Evolutionary conservation across 2,888 invertebrate species (phyloP).

Genomic region (Coelopa pilipes): DNA sequence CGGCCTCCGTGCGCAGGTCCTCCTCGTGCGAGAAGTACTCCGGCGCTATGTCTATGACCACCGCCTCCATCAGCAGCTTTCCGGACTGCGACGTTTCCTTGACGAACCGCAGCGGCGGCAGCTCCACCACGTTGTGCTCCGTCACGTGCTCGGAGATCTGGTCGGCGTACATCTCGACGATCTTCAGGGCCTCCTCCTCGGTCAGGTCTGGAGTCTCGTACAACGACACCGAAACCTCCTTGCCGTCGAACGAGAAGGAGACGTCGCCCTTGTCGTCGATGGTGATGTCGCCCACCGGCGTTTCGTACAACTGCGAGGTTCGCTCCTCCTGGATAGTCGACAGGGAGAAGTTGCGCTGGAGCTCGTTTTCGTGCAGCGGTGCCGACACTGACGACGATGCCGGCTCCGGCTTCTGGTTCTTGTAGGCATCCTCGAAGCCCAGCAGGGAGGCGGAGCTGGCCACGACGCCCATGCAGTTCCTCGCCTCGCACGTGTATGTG

Average conservation of each 20-base stretch:
- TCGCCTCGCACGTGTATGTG: slow-evolving; percentile 90
- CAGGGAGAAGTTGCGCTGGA: slow-evolving; percentile 81
- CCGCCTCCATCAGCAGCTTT: slow-evolving; percentile 89
- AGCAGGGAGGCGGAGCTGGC: slow-evolving; percentile 88
- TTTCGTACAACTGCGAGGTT: slow-evolving; percentile 88
- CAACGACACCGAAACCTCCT: slow-evolving; percentile 89
- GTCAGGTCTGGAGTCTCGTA: slow-evolving; percentile 94
- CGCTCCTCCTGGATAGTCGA: slow-evolving; percentile 92
- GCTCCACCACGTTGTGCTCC: slow-evolving; percentile 86
- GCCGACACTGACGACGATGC: no score
- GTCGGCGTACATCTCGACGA: slow-evolving; percentile 94
- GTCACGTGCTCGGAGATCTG: slow-evolving; percentile 88
- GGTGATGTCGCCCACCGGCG: slow-evolving; percentile 80
- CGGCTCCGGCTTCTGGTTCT: slow-evolving; percentile 68
- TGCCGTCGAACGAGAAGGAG: slow-evolving; percentile 90
- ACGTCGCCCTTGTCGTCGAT: slow-evolving; percentile 86
- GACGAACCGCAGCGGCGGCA: slow-evolving; percentile 87
- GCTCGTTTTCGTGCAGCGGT: slow-evolving; percentile 61
- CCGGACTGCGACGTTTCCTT: slow-evolving; percentile 91
- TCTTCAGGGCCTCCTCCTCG: slow-evolving; percentile 90
- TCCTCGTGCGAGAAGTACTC: slow-evolving; percentile 84
- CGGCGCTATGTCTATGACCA: slow-evolving; percentile 88
- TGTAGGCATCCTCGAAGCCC: slow-evolving; percentile 83
- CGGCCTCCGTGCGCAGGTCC: slow-evolving; percentile 86
- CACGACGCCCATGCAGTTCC: slow-evolving; percentile 90